Percentiles rank a stretch among this genome's conserved stretches.
These are phyloP conservation scores for Lerema accius DNA, from an alignment of 1,140 invertebrate genomes.

Conservation along the genomic window DNA sequence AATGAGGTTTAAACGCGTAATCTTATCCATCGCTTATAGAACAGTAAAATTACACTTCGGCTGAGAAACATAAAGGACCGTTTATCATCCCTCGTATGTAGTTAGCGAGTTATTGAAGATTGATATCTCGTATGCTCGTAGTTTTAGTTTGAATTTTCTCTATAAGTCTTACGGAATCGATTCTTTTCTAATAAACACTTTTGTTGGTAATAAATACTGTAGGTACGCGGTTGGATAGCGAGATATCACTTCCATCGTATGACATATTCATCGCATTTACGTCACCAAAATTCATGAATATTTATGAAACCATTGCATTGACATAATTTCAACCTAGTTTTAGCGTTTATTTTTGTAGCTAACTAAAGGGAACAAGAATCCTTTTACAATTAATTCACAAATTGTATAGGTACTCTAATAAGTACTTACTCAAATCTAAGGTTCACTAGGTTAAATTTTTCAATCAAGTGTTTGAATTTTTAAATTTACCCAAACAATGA, in stretches of 20 bases:
- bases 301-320: no score
- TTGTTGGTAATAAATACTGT: neutral
- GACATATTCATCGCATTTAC: no score
- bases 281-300: no score
- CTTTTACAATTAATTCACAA: no score
- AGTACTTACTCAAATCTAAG: no score
- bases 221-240: neutral
- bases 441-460: no score
- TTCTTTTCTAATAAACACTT: neutral
- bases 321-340: no score
- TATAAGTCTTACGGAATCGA: constrained; percentile 18
- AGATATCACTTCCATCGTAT: neutral
- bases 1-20: constrained; percentile 61
- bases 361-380: no score
- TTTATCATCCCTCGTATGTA: constrained; percentile 68
- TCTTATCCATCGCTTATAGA: constrained; percentile 78
- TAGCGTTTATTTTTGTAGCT: no score
- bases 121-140: constrained; percentile 47
- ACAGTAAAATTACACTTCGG: constrained; percentile 71
- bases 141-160: constrained; percentile 37
- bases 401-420: no score
- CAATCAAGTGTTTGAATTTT: no score
- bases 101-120: constrained; percentile 69
- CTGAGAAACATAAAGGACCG: constrained; percentile 61
- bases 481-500: no score